A percentile compares a stretch with the other conserved stretches of the same genome.
Evolutionary conservation across 2,888 invertebrate genomes (phyloP).

Genomic region (Clepsis dumicolana): DNA sequence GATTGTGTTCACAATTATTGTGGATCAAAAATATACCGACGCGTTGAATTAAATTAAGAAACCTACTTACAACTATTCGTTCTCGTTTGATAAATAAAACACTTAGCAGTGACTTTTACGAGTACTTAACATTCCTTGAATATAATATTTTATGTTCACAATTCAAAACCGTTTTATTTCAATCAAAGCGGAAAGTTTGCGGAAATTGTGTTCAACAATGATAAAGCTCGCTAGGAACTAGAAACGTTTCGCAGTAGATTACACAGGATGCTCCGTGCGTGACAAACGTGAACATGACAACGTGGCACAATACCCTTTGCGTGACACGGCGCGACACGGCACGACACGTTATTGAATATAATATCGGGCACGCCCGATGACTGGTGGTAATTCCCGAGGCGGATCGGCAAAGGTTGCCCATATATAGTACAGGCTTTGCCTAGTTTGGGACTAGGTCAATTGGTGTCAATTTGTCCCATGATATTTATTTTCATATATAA

Average conservation of each 20-base stretch:
- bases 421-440: too few species aligned
- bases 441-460: too few species aligned
- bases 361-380: constrained; percentile 18
- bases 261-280: constrained; percentile 11
- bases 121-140: too few species aligned
- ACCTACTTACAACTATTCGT: too few species aligned
- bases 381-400: background rate
- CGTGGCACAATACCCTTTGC: background rate
- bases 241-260: background rate
- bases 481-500: too few species aligned
- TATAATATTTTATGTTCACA: too few species aligned
- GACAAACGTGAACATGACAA: constrained; percentile 4
- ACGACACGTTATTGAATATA: background rate
- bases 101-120: too few species aligned
- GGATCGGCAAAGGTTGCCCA: constrained; percentile 4
- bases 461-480: too few species aligned
- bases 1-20: too few species aligned
- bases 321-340: constrained; percentile 1
- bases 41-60: too few species aligned
- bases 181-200: background rate
- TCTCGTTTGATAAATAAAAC: too few species aligned
- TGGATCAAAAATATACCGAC: too few species aligned
- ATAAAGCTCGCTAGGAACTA: background rate
- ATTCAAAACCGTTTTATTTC: background rate
- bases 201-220: background rate